phyloP scores from a whole-genome alignment of 1,140 invertebrate genomes.

The Macrotrachela quadricornifera region DNA sequence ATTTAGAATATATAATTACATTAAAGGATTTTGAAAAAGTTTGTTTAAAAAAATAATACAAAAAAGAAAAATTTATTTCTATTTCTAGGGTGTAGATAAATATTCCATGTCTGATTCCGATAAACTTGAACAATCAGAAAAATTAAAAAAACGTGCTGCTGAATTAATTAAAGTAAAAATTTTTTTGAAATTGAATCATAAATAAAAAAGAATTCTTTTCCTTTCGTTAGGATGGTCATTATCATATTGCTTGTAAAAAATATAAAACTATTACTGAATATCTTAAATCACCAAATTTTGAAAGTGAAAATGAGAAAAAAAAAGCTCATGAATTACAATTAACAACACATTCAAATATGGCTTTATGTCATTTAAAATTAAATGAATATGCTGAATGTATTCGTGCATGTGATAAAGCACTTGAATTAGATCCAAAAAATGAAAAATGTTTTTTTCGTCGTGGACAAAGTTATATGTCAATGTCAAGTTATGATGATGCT shows the following conservation, averaged over 20 bases:
- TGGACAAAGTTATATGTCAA: conserved; percentile 36
- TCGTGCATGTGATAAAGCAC: conserved; percentile 40
- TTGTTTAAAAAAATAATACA: too few species aligned
- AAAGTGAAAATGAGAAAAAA: neutral
- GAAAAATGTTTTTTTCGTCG: conserved; percentile 71
- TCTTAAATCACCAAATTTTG: conserved; percentile 1
- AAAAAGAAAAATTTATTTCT: too few species aligned
- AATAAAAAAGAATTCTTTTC: too few species aligned
- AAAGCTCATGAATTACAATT: neutral
- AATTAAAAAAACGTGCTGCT: conserved; percentile 3
- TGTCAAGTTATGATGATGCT: conserved; percentile 36
- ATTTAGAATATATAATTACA: conserved; percentile 52
- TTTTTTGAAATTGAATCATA: neutral
- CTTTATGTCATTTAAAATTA: conserved; percentile 60
- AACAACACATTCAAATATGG: conserved; percentile 39
- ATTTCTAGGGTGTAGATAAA: neutral
- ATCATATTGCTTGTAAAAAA: conserved; percentile 1
- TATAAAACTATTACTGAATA: conserved; percentile 4
- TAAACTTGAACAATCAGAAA: conserved; percentile 6
- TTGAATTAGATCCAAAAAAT: conserved; percentile 52
- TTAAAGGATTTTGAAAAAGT: conserved; percentile 60
- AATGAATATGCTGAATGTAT: conserved; percentile 49
- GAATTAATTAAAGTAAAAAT: neutral
- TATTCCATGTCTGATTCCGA: conserved; percentile 1
- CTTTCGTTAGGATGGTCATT: neutral